Conservation (phyloP, 1,140 invertebrate genomes). For the Brachionus calyciflorus region DNA sequence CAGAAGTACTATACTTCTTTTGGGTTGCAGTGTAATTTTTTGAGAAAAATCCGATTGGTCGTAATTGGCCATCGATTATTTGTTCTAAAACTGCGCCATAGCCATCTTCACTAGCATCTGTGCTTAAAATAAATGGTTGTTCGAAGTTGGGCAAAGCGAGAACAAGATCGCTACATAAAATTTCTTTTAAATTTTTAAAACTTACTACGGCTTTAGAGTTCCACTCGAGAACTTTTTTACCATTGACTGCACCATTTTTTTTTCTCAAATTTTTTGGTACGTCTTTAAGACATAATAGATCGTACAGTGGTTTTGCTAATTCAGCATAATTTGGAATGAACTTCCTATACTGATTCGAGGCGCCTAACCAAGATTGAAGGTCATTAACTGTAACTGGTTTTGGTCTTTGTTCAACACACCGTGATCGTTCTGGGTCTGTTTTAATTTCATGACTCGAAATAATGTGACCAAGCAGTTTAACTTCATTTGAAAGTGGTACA, state of each 20-base stretch:
- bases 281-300: slow-evolving; percentile 22
- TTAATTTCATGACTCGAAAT: background rate
- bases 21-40: background rate
- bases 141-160: background rate
- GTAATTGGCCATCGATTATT: background rate
- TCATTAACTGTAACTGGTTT: too few relatives aligned
- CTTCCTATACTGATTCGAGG: slow-evolving; percentile 46
- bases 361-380: slow-evolving; percentile 45
- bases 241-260: too few relatives aligned
- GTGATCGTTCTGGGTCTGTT: background rate
- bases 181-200: background rate
- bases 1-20: too few relatives aligned
- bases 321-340: slow-evolving; percentile 47
- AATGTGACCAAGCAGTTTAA: background rate
- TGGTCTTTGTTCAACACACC: too few relatives aligned
- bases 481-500: background rate
- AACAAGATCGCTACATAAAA: background rate
- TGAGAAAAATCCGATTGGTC: too few relatives aligned
- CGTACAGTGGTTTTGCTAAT: slow-evolving; percentile 46
- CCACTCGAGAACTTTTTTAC: background rate
- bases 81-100: background rate
- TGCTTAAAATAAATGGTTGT: background rate
- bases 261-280: background rate
- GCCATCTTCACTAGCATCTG: background rate
- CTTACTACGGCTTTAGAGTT: background rate